phyloP scores from a whole-genome alignment of 2,113 vertebrate genomes.

The Tenebrosternarchus preto region DNA sequence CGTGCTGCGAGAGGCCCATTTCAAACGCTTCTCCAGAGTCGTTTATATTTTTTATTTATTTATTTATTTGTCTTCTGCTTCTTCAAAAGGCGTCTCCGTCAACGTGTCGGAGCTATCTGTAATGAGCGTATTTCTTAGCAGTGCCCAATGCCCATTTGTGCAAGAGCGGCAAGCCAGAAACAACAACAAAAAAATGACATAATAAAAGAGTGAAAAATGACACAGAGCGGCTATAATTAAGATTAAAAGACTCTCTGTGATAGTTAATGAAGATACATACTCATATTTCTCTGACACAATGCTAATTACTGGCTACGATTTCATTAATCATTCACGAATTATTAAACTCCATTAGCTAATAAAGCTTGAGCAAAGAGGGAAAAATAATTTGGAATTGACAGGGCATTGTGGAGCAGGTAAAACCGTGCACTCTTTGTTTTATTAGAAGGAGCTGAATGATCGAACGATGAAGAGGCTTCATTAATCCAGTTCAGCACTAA shows the following conservation, averaged over 20 bases:
- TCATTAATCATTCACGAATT: constrained; percentile 78
- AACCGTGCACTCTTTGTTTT: constrained; percentile 56
- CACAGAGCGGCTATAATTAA: constrained; percentile 67
- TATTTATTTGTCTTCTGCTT: no score
- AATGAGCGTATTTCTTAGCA: constrained; percentile 51
- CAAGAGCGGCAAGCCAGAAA: constrained; percentile 48
- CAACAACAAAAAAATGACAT: constrained; percentile 68
- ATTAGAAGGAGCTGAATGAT: constrained; percentile 53
- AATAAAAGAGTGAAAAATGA: constrained; percentile 71
- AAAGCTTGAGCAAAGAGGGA: constrained; percentile 60
- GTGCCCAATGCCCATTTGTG: constrained; percentile 51
- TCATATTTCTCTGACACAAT: constrained; percentile 66
- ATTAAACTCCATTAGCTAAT: constrained; percentile 77
- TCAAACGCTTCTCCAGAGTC: constrained; percentile 33
- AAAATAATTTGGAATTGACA: constrained; percentile 50
- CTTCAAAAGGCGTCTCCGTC: constrained; percentile 42
- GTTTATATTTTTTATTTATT: constrained; percentile 41
- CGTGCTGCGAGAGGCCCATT: constrained; percentile 22
- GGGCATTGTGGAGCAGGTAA: constrained; percentile 61
- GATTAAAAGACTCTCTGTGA: constrained; percentile 69
- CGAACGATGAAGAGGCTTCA: constrained; percentile 44
- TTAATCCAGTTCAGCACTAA: constrained; percentile 58
- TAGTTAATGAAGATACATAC: constrained; percentile 74
- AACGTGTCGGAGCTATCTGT: constrained; percentile 8
- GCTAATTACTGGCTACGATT: constrained; percentile 71